Base-by-base conservation (phyloP, 2,888 invertebrate species). In the Plagiodera versicolora region DNA sequence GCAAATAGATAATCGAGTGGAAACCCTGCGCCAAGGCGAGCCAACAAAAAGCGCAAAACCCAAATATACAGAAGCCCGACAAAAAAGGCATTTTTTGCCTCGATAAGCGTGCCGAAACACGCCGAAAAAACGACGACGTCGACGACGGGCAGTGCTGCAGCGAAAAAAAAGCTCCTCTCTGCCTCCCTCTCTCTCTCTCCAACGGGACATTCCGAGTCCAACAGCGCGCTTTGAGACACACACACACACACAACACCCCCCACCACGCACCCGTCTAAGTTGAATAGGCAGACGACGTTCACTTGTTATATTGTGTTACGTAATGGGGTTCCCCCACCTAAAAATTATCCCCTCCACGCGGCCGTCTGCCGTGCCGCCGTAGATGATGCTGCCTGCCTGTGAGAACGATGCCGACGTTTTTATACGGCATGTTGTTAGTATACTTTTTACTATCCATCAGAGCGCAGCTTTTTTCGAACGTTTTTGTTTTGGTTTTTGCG, bases 361-460 rank as follows among this genome's bases (percentile, higher is more conserved):
- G 54, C 62, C 57, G 64, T 61, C 67, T 60, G 68, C 67, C 68
- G 65, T 67, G 63, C 62, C 59, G 63, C 63, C 60, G 63, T 63
- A 58, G 67, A 73, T 76, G 77, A 77, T 77, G 77, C 78, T 77
- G 77, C 70, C 72, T 72, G 77, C 70, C 72, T 72, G 72, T 65
- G 64, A 69, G 68, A 72, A 68, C 71, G 71, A 70, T 70, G 69
- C 71, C 73, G 70, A 72, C 70, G 77, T 79, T 79, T 80, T 80
- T 79, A 78, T 79, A 77, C 55, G 62, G 68, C 67, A 79, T 77
- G 78, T 78, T 74, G 75, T 76, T 79, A 79, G 79, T 80, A 72
- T 79, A 78, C 78, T 79, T 79, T 80, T 79, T 79, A 77, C 79
- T 74, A 74, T 73, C 76, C 69, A 67, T 71, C 73, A 68, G 75